Percentiles rank a stretch among this genome's conserved stretches.
Evolutionary conservation across 2,888 invertebrate species (phyloP).

Genomic region (Lasioglossum vierecki): DNA sequence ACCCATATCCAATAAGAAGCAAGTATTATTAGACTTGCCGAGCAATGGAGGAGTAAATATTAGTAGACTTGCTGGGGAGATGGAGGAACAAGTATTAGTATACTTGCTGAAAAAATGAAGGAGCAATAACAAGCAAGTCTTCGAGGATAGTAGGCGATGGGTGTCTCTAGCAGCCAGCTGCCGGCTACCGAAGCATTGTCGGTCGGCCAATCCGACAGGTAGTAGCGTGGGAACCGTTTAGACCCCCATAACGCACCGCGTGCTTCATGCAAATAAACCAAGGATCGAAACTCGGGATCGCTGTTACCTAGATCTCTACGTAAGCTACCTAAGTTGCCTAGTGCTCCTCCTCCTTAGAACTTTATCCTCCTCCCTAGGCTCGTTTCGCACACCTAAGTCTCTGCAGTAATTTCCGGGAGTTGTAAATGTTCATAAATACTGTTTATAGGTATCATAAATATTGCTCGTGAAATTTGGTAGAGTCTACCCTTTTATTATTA

Average conservation of each 20-base stretch:
- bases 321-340: too few species aligned
- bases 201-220: conserved; percentile 76
- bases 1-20: too few species aligned
- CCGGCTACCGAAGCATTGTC: conserved; percentile 34
- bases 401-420: background rate
- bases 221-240: conserved; percentile 83
- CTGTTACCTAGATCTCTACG: background rate
- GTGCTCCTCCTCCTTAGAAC: too few species aligned
- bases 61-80: too few species aligned
- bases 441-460: background rate
- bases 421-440: background rate
- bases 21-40: too few species aligned
- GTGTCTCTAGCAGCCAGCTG: background rate
- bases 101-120: background rate
- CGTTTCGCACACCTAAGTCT: background rate
- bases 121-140: background rate
- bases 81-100: too few species aligned
- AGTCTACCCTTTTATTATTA: too few species aligned
- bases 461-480: too few species aligned
- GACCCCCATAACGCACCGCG: conserved; percentile 74
- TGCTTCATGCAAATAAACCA: conserved; percentile 28
- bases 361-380: background rate
- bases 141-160: background rate
- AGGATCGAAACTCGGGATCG: background rate
- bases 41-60: too few species aligned